Conservation (phyloP, 2,888 invertebrate species). For the Drosophila peninsularis region DNA sequence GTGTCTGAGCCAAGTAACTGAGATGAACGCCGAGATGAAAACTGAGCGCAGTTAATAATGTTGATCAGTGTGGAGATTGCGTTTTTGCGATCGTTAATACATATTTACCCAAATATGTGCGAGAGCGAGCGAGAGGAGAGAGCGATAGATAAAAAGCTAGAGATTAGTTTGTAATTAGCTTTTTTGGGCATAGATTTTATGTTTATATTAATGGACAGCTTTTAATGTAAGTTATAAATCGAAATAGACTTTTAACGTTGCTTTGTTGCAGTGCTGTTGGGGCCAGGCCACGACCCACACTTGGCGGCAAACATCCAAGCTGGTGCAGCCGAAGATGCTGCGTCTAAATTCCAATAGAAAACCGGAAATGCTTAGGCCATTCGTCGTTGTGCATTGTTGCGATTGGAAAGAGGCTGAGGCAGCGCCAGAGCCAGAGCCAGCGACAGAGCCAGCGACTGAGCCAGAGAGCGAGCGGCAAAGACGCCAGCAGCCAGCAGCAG, state of each 20-base stretch:
- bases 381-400: constrained; percentile 58
- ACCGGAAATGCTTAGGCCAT: constrained; percentile 77
- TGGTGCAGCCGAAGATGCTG: constrained; percentile 39
- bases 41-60: constrained; percentile 51
- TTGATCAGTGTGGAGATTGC: constrained; percentile 37
- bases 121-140: constrained; percentile 9
- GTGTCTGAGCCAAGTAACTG: constrained; percentile 28
- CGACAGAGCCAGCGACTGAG: neutral
- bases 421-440: constrained; percentile 19
- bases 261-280: constrained; percentile 26
- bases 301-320: constrained; percentile 60
- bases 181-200: constrained; percentile 64
- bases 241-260: constrained; percentile 59
- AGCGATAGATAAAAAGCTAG: neutral
- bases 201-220: constrained; percentile 68
- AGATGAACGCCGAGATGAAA: constrained; percentile 17
- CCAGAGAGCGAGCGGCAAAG: constrained; percentile 36
- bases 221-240: constrained; percentile 63
- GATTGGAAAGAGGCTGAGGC: constrained; percentile 49
- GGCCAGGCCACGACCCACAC: constrained; percentile 11
- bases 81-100: constrained; percentile 48
- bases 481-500: constrained; percentile 41
- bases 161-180: constrained; percentile 72
- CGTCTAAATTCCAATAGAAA: constrained; percentile 72
- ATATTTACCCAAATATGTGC: constrained; percentile 16